phyloP scores from a whole-genome alignment of 2,888 invertebrate genomes.

The Nomada goodeniana region DNA sequence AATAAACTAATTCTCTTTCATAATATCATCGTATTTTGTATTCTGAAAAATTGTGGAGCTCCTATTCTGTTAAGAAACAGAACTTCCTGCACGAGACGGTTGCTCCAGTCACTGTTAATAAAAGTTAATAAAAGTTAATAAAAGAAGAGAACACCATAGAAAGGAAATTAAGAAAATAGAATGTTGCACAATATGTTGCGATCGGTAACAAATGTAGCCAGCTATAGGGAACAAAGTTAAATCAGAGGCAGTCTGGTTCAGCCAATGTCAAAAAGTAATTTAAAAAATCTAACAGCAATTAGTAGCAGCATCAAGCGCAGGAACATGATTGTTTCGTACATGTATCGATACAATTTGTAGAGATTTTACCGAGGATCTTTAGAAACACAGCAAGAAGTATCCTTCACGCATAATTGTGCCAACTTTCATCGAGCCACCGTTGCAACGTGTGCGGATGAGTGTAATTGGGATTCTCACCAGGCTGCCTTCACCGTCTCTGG shows the following conservation, averaged over 20 bases:
- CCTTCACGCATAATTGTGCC: constrained; percentile 48
- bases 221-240: neutral
- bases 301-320: neutral
- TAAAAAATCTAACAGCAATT: neutral
- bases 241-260: neutral
- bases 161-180: too few relatives aligned
- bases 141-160: too few relatives aligned
- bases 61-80: too few relatives aligned
- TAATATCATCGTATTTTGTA: too few relatives aligned
- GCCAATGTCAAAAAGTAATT: constrained; percentile 12
- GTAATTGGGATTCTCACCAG: constrained; percentile 38
- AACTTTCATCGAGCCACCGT: constrained; percentile 43
- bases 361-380: neutral
- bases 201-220: neutral
- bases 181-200: neutral
- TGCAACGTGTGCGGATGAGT: constrained; percentile 20
- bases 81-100: too few relatives aligned
- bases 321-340: too few relatives aligned
- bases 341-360: neutral
- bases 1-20: too few relatives aligned
- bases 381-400: constrained; percentile 20
- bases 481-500: constrained; percentile 30
- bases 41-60: too few relatives aligned
- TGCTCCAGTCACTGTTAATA: too few relatives aligned
- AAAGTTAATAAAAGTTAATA: too few relatives aligned